phyloP scores from a whole-genome alignment of 2,888 invertebrate genomes.

The Chloromyia formosa region DNA sequence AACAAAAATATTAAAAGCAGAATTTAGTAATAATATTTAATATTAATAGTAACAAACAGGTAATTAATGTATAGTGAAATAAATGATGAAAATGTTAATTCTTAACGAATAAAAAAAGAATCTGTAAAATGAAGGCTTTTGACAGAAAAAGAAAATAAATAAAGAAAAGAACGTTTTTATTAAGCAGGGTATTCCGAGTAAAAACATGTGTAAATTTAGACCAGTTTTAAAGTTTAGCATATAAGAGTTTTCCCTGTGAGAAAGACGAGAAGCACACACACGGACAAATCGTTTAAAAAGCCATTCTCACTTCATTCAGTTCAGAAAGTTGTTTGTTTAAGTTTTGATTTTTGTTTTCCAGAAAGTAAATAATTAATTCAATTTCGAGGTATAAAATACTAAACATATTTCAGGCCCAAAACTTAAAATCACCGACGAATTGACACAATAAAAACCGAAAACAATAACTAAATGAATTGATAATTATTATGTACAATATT shows the following conservation, averaged over 20 bases:
- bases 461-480: no score
- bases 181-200: conserved; percentile 37
- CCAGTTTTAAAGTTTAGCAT: conserved; percentile 28
- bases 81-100: not conserved
- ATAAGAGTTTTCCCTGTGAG: not conserved
- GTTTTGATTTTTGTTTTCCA: no score
- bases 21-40: conserved; percentile 36
- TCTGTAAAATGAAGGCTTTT: conserved; percentile 20
- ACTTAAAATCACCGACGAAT: no score
- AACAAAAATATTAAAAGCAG: conserved; percentile 20
- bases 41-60: not conserved
- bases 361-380: no score
- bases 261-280: no score
- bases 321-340: no score
- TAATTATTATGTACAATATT: no score
- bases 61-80: conserved; percentile 41
- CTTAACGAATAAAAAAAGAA: conserved; percentile 10
- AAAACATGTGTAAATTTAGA: conserved; percentile 34
- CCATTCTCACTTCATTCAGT: no score
- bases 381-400: no score
- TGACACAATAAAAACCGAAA: no score
- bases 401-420: no score
- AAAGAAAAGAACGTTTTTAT: conserved; percentile 24
- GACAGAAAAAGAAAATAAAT: not conserved
- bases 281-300: no score